These are phyloP conservation scores for Nerophis ophidion DNA, from an alignment of 2,113 vertebrate species.

Conservation along the genomic window DNA sequence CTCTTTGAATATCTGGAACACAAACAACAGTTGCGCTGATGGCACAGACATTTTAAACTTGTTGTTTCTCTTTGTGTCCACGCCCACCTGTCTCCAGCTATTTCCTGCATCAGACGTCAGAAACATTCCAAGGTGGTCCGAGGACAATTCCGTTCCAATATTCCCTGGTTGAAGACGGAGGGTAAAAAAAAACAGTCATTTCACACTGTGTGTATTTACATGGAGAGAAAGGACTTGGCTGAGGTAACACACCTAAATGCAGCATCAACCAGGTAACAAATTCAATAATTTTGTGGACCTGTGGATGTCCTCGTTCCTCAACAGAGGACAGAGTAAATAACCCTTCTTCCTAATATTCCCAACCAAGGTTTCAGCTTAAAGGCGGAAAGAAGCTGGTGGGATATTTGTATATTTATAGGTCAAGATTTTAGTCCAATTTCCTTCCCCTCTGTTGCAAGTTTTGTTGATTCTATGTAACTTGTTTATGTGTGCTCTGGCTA, in stretches of 20 bases:
- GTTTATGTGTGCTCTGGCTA: no score
- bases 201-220: conserved; percentile 36
- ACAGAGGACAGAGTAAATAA: conserved; percentile 22
- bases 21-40: conserved; percentile 6
- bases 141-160: conserved; percentile 84
- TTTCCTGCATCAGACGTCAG: conserved; percentile 92
- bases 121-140: conserved; percentile 83
- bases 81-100: conserved; percentile 90
- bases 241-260: conserved; percentile 11
- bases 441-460: no score
- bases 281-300: conserved; percentile 14
- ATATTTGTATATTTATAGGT: background rate
- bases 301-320: conserved; percentile 27
- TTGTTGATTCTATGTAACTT: no score
- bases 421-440: background rate
- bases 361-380: conserved; percentile 24
- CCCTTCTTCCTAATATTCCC: conserved; percentile 22
- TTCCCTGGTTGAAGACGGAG: conserved; percentile 73
- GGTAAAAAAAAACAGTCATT: conserved; percentile 20
- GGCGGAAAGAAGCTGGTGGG: conserved; percentile 30
- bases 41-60: conserved; percentile 4
- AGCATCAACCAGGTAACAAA: conserved; percentile 31
- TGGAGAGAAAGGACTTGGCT: conserved; percentile 18
- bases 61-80: background rate
- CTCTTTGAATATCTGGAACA: conserved; percentile 85